Conservation (phyloP, 2,888 invertebrate genomes). For the Sinohyriopsis cumingii region DNA sequence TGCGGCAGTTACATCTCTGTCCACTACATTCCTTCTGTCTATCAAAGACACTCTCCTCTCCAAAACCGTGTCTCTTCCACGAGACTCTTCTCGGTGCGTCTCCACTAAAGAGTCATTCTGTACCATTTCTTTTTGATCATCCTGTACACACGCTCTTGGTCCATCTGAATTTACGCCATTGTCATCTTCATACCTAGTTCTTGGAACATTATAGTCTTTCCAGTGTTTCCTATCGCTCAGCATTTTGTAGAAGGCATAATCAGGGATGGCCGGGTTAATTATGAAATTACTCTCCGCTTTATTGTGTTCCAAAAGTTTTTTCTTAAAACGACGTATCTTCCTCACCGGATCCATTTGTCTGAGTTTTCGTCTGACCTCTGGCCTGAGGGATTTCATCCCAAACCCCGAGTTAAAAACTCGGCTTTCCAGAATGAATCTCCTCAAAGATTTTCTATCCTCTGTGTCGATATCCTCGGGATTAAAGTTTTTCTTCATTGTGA, state of each 20-base stretch:
- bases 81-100: too few species aligned
- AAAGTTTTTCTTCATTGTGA: slow-evolving; percentile 45
- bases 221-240: slow-evolving; percentile 35
- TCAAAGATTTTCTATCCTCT: slow-evolving; percentile 22
- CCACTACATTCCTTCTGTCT: background rate
- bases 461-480: slow-evolving; percentile 31
- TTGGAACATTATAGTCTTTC: slow-evolving; percentile 28
- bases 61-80: too few species aligned
- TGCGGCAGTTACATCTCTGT: background rate
- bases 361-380: slow-evolving; percentile 41
- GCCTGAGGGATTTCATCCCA: slow-evolving; percentile 36
- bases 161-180: too few species aligned
- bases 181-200: background rate
- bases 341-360: slow-evolving; percentile 42
- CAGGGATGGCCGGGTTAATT: slow-evolving; percentile 37
- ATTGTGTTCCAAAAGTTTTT: slow-evolving; percentile 33
- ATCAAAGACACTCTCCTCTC: too few species aligned
- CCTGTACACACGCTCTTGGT: too few species aligned
- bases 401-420: slow-evolving; percentile 45
- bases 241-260: slow-evolving; percentile 37
- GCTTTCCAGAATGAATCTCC: slow-evolving; percentile 42
- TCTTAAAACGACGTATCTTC: slow-evolving; percentile 29
- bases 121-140: too few species aligned
- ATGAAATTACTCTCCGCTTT: slow-evolving; percentile 30
- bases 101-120: too few species aligned